Percentiles rank a stretch among this genome's conserved stretches.
Evolutionary conservation across 2,888 invertebrate species (phyloP).

Genomic region (Drosophila antonietae): DNA sequence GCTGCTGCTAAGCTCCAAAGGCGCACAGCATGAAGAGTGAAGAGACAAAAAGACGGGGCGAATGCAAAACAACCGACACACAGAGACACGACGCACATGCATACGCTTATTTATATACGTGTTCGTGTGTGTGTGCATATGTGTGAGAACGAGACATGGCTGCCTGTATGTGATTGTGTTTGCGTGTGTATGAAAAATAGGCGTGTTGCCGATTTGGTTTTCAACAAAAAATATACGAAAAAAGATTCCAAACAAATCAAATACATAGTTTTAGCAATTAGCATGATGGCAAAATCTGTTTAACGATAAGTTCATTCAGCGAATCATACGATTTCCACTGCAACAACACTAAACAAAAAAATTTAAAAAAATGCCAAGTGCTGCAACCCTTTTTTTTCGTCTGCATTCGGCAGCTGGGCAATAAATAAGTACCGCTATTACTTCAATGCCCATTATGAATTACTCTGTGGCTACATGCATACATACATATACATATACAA

Average conservation of each 20-base stretch:
- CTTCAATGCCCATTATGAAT: conserved; percentile 51
- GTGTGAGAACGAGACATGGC: conserved; percentile 70
- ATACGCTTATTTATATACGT: conserved; percentile 38
- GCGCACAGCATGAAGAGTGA: conserved; percentile 37
- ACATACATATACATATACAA: conserved; percentile 4
- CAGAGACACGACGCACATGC: conserved; percentile 27
- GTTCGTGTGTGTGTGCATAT: conserved; percentile 25
- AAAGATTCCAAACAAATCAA: conserved; percentile 49
- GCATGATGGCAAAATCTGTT: conserved; percentile 31
- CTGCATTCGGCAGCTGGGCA: conserved; percentile 52
- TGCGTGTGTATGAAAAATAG: conserved; percentile 68
- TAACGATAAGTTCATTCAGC: conserved; percentile 27
- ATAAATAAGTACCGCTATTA: conserved; percentile 47
- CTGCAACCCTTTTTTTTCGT: conserved; percentile 56
- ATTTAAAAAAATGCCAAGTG: conserved; percentile 23
- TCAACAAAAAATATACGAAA: conserved; percentile 35
- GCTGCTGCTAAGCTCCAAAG: conserved; percentile 32
- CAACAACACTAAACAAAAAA: conserved; percentile 12
- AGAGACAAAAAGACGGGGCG: conserved; percentile 56
- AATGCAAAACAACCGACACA: conserved; percentile 69
- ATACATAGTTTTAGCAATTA: conserved; percentile 60
- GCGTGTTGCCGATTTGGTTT: conserved; percentile 67
- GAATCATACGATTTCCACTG: conserved; percentile 29
- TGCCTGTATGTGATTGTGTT: conserved; percentile 39
- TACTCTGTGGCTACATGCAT: conserved; percentile 13